Evolutionary conservation across 2,888 invertebrate genomes (phyloP).

Genomic region (Andrena flavipes): DNA sequence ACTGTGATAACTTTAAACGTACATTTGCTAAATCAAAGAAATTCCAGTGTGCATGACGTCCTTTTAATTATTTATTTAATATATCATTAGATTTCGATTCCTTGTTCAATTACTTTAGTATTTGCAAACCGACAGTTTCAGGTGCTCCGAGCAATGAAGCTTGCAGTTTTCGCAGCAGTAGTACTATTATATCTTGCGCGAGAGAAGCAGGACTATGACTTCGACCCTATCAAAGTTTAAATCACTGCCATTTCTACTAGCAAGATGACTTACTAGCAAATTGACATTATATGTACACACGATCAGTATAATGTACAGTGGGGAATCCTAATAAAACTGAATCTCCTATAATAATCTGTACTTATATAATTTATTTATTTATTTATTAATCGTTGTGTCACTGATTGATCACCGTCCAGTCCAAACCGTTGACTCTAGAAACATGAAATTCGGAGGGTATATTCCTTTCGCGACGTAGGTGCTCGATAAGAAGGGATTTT

Average conservation of each 20-base stretch:
- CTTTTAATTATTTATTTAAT: neutral
- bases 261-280: neutral
- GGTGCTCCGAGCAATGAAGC: conserved; percentile 9
- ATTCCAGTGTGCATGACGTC: no score
- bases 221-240: conserved; percentile 24
- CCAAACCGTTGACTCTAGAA: no score
- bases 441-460: no score
- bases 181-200: conserved; percentile 26
- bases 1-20: no score
- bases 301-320: neutral
- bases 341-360: neutral
- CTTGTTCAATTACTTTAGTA: neutral
- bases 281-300: neutral
- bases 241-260: neutral
- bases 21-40: neutral
- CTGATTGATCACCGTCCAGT: no score
- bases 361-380: no score
- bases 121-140: conserved; percentile 25
- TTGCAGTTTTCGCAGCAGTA: conserved; percentile 15
- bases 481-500: no score
- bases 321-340: neutral
- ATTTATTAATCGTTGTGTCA: no score
- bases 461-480: no score
- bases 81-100: neutral
- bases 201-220: conserved; percentile 31